phyloP scores from a whole-genome alignment of 37 sponge, comb jelly and placozoan genomes.

The Spongilla lacustris region DNA sequence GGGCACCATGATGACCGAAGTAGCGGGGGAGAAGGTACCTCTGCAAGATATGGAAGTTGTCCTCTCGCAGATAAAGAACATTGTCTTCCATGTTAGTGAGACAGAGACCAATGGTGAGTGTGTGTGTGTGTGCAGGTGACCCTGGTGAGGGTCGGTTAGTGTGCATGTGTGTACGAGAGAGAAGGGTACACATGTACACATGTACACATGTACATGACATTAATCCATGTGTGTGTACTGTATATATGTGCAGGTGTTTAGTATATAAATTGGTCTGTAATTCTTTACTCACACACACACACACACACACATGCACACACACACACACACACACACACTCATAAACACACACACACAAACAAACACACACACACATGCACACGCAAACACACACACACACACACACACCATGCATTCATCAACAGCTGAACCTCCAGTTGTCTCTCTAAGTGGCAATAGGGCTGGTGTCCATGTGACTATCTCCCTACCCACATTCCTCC shows the following conservation, averaged over 20 bases:
- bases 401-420: slow-evolving; percentile 17
- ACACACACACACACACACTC: no score
- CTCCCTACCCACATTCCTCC: slow-evolving; percentile 24
- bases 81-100: neutral
- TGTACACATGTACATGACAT: neutral
- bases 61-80: slow-evolving; percentile 5
- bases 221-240: no score
- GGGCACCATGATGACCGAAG: slow-evolving; percentile 27
- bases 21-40: neutral
- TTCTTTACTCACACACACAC: no score
- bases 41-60: slow-evolving; percentile 10
- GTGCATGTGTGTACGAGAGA: neutral
- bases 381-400: slow-evolving; percentile 18
- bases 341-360: slow-evolving; percentile 28
- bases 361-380: slow-evolving; percentile 26
- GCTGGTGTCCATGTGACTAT: slow-evolving; percentile 39
- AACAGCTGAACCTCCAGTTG: slow-evolving; percentile 45
- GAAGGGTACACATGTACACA: neutral
- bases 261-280: no score
- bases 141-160: neutral
- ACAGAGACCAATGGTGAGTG: neutral
- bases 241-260: no score
- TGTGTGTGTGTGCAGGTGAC: neutral
- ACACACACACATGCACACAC: slow-evolving; percentile 9
- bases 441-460: slow-evolving; percentile 40